Evolutionary conservation across 64 coral and sea anemone genomes (phyloP), one percentile per base, ranked within the genome.

Genomic region (Trachythela sp.): DNA sequence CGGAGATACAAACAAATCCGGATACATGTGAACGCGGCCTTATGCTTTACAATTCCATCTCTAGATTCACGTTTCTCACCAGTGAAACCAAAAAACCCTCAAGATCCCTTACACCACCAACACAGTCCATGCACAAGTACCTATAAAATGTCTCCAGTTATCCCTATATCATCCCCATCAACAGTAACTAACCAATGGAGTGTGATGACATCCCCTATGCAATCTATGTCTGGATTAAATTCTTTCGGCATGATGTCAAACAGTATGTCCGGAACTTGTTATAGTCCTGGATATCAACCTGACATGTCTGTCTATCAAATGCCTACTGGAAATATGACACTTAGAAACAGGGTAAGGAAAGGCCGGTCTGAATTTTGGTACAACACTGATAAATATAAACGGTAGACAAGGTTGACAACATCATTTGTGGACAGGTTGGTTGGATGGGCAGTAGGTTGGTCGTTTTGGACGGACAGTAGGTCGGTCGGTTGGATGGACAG

Each of bases 81-180:
- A 20, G 15, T 80, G 75, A 35, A 38, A 11, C 31, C 8, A 15
- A 30, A 80, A 80, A 2, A 9, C 37, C 33, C 75, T 39, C 31
- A 80, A 38, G 75, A 80, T 45, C 11, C 42, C 11, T n/a, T n/a
- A n/a, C 42, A 45, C 4, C 4, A 45, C 9, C 18, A 80, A 39
- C 75, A 80, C 34, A 37, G 27, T 37, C 75, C 75, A 5, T 35
- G 15, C 75, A 80, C 15, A 80, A 15, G 9, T n/a, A 38, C 2
- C 8, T 80, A 37, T 22, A 80, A n/a, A 20, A 80, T 80, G 31
- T 80, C 75, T 10, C 75, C 30, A 29, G 30, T 80, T 35, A 30
- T 80, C 10, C 75, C 75, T 80, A 80, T 80, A 80, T 80, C 75
- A 80, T 80, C 4, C 33, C 75, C 4, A 80, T 80, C 75, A 35